A percentile compares a stretch with the other conserved stretches of the same genome.
phyloP scores from a whole-genome alignment of 1,140 invertebrate genomes.

The Tachypleus tridentatus region DNA sequence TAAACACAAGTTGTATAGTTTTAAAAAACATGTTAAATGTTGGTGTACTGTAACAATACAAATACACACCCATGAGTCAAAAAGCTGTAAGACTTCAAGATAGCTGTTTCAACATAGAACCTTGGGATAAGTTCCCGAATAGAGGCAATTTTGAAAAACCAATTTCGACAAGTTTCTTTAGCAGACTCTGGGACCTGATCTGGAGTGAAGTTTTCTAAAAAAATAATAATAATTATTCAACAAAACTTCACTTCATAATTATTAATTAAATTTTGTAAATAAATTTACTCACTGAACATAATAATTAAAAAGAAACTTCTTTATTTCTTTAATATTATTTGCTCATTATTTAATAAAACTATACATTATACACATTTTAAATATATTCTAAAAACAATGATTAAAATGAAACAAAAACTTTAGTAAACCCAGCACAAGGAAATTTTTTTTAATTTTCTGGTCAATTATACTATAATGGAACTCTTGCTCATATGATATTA shows the following conservation, averaged over 20 bases:
- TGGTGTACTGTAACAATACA: slow-evolving; percentile 13
- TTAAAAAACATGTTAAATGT: too few species aligned
- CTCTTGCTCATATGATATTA: too few species aligned
- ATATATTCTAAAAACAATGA: too few species aligned
- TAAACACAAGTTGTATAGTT: too few species aligned
- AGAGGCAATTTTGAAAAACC: slow-evolving; percentile 98
- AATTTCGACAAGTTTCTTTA: slow-evolving; percentile 93
- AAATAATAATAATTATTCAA: slow-evolving; percentile 1
- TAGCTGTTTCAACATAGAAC: slow-evolving; percentile 85
- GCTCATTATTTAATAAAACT: background rate
- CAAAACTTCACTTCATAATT: too few species aligned
- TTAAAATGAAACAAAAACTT: too few species aligned
- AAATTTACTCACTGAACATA: slow-evolving; percentile 9
- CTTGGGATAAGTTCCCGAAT: slow-evolving; percentile 86
- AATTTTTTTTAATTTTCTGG: too few species aligned
- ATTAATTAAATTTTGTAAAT: too few species aligned
- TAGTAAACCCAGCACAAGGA: too few species aligned
- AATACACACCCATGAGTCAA: slow-evolving; percentile 48
- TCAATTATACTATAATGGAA: too few species aligned
- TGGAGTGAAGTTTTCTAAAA: slow-evolving; percentile 37
- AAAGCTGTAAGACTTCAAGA: slow-evolving; percentile 83
- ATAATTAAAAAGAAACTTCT: slow-evolving; percentile 4
- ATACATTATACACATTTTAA: too few species aligned
- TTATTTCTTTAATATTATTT: background rate
- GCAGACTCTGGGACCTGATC: slow-evolving; percentile 72